phyloP scores from a whole-genome alignment of 2,888 invertebrate species.

The Thysanoteuthis rhombus region DNA sequence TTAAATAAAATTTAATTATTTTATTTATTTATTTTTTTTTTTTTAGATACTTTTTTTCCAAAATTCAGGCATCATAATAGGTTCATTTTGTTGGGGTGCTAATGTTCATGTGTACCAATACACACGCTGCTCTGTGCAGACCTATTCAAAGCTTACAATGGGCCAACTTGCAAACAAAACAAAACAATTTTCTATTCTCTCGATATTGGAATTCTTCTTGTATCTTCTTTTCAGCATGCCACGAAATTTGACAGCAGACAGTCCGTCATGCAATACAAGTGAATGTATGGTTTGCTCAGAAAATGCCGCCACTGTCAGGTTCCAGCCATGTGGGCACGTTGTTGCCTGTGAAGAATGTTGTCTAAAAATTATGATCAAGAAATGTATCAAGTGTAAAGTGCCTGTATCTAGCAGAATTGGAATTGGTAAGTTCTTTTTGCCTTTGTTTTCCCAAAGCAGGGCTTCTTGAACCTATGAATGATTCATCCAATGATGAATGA shows the following conservation, averaged over 20 bases:
- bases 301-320: conserved; percentile 73
- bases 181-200: no score
- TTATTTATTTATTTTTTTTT: no score
- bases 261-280: neutral
- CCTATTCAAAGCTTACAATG: no score
- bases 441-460: neutral
- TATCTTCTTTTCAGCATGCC: neutral
- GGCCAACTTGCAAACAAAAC: no score
- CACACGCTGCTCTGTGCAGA: no score
- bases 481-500: no score
- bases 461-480: no score
- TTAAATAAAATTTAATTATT: no score
- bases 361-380: conserved; percentile 76
- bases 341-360: conserved; percentile 82
- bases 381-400: conserved; percentile 77
- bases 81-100: no score
- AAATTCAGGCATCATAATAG: no score
- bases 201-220: neutral
- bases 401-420: conserved; percentile 70
- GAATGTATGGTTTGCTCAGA: conserved; percentile 79
- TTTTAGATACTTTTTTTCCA: no score
- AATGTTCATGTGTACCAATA: no score
- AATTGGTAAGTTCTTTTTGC: conserved; percentile 51
- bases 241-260: neutral
- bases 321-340: conserved; percentile 81